Evolutionary conservation across 2,797 vertebrate species (phyloP).

Genomic region (Benthosema pterotum): DNA sequence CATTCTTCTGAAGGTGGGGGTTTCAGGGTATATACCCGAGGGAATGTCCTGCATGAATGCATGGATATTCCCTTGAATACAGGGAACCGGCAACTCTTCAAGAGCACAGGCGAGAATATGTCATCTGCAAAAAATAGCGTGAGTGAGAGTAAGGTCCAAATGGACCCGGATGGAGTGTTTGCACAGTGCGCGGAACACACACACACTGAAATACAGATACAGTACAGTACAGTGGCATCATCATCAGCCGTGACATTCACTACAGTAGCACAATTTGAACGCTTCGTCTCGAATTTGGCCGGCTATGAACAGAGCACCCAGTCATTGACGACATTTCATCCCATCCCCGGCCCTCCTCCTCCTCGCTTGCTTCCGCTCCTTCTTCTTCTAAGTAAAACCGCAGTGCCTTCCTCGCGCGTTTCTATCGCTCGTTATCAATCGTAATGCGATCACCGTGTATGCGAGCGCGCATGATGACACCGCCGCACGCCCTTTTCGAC

Average conservation of each 20-base stretch:
- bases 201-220: not conserved
- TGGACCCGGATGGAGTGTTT: too few species aligned
- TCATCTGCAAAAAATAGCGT: too few species aligned
- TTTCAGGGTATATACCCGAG: slow-evolving; percentile 1
- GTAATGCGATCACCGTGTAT: slow-evolving; percentile 42
- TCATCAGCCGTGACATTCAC: slow-evolving; percentile 4
- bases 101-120: too few species aligned
- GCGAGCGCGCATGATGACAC: slow-evolving; percentile 59
- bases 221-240: not conserved
- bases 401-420: slow-evolving; percentile 35
- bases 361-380: slow-evolving; percentile 32
- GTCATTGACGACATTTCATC: slow-evolving; percentile 36
- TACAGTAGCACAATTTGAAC: slow-evolving; percentile 18
- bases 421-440: slow-evolving; percentile 55
- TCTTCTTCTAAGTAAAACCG: slow-evolving; percentile 17
- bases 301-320: slow-evolving; percentile 16
- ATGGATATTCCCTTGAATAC: too few species aligned
- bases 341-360: slow-evolving; percentile 50
- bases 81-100: too few species aligned
- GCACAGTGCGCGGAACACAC: too few species aligned
- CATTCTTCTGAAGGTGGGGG: slow-evolving; percentile 34
- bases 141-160: too few species aligned
- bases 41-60: too few species aligned
- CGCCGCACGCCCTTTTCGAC: slow-evolving; percentile 45
- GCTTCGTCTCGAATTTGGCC: slow-evolving; percentile 29